phyloP scores from a whole-genome alignment of 1,140 invertebrate species.

The Melipona quadrifasciata region DNA sequence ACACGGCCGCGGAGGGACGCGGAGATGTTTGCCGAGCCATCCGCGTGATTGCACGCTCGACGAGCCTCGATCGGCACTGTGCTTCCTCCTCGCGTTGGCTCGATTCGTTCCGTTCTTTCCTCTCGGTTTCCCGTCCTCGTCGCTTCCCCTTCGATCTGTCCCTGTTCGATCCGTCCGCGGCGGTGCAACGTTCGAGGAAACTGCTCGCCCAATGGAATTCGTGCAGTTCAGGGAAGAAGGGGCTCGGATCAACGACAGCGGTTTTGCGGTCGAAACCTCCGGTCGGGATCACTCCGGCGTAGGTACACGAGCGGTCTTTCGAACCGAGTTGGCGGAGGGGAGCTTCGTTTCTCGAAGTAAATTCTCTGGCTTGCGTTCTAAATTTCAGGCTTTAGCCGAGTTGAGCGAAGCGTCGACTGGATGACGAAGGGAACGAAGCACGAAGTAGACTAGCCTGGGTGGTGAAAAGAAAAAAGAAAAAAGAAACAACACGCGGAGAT shows the following conservation, averaged over 20 bases:
- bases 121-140: slow-evolving; percentile 38
- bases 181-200: slow-evolving; percentile 31
- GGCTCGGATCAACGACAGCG: slow-evolving; percentile 13
- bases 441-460: neutral
- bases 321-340: neutral
- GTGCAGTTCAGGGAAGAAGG: slow-evolving; percentile 31
- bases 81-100: slow-evolving; percentile 16
- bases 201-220: slow-evolving; percentile 30
- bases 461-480: neutral
- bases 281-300: neutral
- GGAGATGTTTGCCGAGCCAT: slow-evolving; percentile 68
- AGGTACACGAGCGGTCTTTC: neutral
- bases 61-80: slow-evolving; percentile 58
- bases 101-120: slow-evolving; percentile 33
- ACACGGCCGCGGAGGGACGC: slow-evolving; percentile 39
- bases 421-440: neutral
- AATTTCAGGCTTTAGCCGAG: slow-evolving; percentile 48
- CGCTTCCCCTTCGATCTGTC: neutral
- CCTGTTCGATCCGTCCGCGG: neutral
- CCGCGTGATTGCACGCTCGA: slow-evolving; percentile 63
- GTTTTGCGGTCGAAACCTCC: slow-evolving; percentile 25
- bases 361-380: slow-evolving; percentile 33
- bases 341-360: neutral
- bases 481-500: neutral
- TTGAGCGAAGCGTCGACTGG: slow-evolving; percentile 40